A percentile compares a stretch with the other conserved stretches of the same genome.
Conservation (phyloP, 2,113 vertebrate genomes). For the Malurus melanocephalus region DNA sequence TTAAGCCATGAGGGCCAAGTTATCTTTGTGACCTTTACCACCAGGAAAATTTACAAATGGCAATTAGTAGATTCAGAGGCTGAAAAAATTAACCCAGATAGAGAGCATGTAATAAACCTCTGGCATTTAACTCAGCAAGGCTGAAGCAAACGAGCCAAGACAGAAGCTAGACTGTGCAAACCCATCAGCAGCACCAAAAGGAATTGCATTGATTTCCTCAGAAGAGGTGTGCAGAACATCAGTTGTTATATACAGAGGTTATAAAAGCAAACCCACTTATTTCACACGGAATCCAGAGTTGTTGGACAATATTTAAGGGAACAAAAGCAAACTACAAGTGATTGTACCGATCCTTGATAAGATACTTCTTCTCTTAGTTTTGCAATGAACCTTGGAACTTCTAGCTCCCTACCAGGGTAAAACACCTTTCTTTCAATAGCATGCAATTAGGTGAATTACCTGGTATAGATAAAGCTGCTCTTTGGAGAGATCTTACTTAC, state of each 20-base stretch:
- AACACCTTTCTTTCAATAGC: conserved; percentile 37
- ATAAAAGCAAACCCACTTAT: background rate
- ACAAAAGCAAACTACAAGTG: conserved; percentile 16
- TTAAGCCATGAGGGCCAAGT: background rate
- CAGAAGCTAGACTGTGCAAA: background rate
- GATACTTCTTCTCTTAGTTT: conserved; percentile 25
- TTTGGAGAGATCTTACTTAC: conserved; percentile 7
- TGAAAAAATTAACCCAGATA: background rate
- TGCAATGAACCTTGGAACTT: conserved; percentile 45
- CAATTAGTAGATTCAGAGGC: conserved; percentile 7
- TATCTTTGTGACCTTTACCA: conserved; percentile 44
- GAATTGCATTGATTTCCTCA: background rate
- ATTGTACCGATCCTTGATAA: conserved; percentile 35
- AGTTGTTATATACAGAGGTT: background rate
- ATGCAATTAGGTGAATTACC: conserved; percentile 51
- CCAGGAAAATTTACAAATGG: conserved; percentile 10
- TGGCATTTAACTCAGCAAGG: background rate
- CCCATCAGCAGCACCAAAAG: background rate
- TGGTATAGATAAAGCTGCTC: conserved; percentile 36
- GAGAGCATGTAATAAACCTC: conserved; percentile 17
- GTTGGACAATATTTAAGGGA: background rate
- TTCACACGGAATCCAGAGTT: background rate
- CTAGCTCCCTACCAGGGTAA: background rate
- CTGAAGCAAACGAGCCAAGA: background rate
- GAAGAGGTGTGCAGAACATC: background rate